Evolutionary conservation across 1,140 invertebrate genomes (phyloP).

Genomic region (Drosophila dunni): DNA sequence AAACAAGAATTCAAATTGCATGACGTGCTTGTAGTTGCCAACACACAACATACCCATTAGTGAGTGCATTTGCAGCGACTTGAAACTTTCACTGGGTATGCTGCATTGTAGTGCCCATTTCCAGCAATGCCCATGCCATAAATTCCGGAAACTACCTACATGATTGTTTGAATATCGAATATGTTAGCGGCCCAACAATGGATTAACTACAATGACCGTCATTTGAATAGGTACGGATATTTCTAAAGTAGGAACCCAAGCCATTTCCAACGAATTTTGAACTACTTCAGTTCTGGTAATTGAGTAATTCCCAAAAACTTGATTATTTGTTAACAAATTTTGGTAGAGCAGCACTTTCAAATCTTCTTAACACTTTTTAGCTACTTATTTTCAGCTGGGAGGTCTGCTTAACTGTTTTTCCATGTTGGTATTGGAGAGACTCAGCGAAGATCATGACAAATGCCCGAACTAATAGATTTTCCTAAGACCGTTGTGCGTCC

Average conservation of each 20-base stretch:
- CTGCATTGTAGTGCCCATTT: not conserved
- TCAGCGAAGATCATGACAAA: constrained; percentile 38
- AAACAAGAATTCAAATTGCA: constrained; percentile 22
- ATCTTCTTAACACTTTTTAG: no score
- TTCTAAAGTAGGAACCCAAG: not conserved
- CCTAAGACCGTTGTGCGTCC: constrained; percentile 7
- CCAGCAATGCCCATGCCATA: not conserved
- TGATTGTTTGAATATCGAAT: not conserved
- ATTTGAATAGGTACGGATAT: not conserved
- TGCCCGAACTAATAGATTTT: constrained; percentile 38
- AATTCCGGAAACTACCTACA: constrained; percentile 16
- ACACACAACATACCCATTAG: constrained; percentile 9
- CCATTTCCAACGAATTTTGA: no score
- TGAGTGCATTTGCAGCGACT: constrained; percentile 20
- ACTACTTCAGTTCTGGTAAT: no score
- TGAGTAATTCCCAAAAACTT: no score
- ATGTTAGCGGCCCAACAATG: not conserved
- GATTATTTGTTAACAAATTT: no score
- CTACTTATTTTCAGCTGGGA: not conserved
- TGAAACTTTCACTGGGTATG: constrained; percentile 47
- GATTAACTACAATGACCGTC: not conserved
- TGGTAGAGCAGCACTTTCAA: no score
- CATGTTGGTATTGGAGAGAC: not conserved
- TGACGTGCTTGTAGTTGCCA: constrained; percentile 5
- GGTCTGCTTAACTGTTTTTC: not conserved